Conservation (phyloP, 2,888 invertebrate species). For the Syrista parreyssii region DNA sequence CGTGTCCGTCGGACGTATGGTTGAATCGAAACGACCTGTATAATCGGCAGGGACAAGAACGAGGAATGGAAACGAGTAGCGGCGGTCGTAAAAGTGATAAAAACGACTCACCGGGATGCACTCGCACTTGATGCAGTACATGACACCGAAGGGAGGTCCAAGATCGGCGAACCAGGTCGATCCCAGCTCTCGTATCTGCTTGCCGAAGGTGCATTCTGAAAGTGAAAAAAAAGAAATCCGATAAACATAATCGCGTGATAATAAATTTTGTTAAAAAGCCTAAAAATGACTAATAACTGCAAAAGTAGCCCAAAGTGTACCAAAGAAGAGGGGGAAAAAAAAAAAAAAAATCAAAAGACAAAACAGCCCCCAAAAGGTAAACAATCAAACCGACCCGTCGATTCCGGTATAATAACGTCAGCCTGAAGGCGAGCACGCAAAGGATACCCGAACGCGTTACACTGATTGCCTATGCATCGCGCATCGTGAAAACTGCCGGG, state of each 20-base stretch:
- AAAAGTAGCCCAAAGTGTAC: fast-evolving
- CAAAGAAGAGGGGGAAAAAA: too few species aligned
- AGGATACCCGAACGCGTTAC: neutral
- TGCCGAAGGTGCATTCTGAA: constrained; percentile 94
- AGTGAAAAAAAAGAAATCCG: constrained; percentile 60
- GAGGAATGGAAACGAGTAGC: neutral
- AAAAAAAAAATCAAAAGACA: neutral
- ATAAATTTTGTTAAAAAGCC: neutral
- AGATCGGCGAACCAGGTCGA: constrained; percentile 94
- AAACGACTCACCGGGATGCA: constrained; percentile 87
- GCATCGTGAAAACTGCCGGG: neutral
- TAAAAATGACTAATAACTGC: neutral
- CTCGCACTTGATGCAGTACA: constrained; percentile 96
- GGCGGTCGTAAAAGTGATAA: neutral
- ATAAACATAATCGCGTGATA: neutral
- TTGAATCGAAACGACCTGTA: neutral
- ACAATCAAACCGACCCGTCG: neutral
- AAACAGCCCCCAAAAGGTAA: neutral
- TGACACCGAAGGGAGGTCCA: constrained; percentile 92
- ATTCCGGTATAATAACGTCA: neutral
- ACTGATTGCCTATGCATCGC: neutral
- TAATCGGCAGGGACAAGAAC: neutral
- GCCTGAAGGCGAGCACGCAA: neutral
- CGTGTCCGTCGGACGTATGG: neutral
- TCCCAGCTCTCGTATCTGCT: constrained; percentile 86